Evolutionary conservation across 53 echinoderm and acorn worm species (phyloP).

Genomic region (Paelopatides confundens): DNA sequence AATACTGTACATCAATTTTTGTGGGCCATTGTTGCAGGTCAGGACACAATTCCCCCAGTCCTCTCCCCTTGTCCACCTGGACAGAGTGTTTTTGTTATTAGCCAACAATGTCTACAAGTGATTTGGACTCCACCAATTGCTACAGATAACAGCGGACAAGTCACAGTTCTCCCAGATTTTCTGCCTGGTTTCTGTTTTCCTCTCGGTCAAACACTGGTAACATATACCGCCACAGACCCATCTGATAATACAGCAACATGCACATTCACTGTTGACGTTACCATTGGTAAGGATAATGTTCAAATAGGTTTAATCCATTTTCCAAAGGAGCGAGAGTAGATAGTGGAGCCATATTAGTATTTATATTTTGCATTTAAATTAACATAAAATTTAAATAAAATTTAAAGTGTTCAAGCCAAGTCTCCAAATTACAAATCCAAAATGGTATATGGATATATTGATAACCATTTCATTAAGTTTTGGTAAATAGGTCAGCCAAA

Average conservation of each 20-base stretch:
- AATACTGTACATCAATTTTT: too few relatives aligned
- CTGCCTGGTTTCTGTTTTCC: constrained; percentile 49
- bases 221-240: constrained; percentile 68
- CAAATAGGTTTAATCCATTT: too few relatives aligned
- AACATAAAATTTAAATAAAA: too few relatives aligned
- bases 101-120: background rate
- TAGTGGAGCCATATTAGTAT: too few relatives aligned
- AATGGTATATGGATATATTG: too few relatives aligned
- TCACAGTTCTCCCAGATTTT: constrained; percentile 1
- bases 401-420: too few relatives aligned
- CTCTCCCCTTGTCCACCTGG: constrained; percentile 63
- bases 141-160: constrained; percentile 70
- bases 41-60: constrained; percentile 60
- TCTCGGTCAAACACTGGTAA: constrained; percentile 52
- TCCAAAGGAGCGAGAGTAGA: too few relatives aligned
- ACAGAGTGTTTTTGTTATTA: background rate
- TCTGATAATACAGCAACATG: constrained; percentile 56
- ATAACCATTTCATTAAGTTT: too few relatives aligned
- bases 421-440: too few relatives aligned
- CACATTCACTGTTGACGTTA: constrained; percentile 42
- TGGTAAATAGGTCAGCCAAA: too few relatives aligned
- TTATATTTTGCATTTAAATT: too few relatives aligned
- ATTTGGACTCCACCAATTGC: constrained; percentile 72
- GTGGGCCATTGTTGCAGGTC: background rate
- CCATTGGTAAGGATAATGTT: background rate